A percentile compares a stretch with the other conserved stretches of the same genome.
Evolutionary conservation across 2,113 vertebrate species (phyloP).

Genomic region (Pelecanus crispus): DNA sequence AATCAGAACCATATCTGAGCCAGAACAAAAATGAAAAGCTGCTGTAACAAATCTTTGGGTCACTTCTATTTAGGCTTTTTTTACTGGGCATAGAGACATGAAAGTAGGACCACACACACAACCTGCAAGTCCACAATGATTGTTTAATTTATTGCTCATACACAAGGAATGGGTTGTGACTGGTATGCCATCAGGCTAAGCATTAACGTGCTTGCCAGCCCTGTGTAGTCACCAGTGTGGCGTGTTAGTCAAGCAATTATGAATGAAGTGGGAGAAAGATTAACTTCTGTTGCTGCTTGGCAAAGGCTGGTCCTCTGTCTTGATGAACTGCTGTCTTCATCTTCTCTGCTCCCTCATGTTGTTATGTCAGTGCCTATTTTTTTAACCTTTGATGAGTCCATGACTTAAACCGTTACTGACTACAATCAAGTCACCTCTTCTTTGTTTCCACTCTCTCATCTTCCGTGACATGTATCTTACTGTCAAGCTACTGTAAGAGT

Average conservation of each 20-base stretch:
- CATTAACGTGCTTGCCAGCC: background rate
- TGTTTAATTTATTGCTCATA: background rate
- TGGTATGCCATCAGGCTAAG: background rate
- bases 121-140: background rate
- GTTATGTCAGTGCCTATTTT: background rate
- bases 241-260: background rate
- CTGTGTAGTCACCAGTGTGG: background rate
- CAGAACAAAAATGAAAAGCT: background rate
- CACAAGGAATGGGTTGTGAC: background rate
- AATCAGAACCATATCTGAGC: background rate
- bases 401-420: background rate
- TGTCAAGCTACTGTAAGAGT: background rate
- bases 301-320: background rate
- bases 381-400: background rate
- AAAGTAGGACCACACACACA: background rate
- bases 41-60: background rate
- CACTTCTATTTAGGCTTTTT: background rate
- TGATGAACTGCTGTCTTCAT: background rate
- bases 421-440: background rate
- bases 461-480: background rate
- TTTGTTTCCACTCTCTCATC: background rate
- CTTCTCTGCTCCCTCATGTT: background rate
- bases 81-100: background rate
- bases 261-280: background rate
- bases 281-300: background rate